Evolutionary conservation across 2,797 vertebrate species (phyloP), one percentile per base, ranked within the genome.

Genomic region (Etheostoma perlongum): DNA sequence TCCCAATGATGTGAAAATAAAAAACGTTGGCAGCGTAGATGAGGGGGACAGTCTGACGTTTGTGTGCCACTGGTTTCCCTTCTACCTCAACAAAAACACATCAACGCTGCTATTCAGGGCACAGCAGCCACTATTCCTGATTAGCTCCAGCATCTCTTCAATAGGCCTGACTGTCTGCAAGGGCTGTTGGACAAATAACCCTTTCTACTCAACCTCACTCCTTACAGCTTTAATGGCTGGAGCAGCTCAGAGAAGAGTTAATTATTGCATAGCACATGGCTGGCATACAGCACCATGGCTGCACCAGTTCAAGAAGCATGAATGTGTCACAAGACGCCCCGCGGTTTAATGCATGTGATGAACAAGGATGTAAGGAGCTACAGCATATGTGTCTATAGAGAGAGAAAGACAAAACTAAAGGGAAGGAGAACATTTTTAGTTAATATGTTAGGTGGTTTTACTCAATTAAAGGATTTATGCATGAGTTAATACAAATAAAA

Each of bases 201-300:
- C 85, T 93, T 91, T 94, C 88, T 88, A 60, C 76, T 89, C 81
- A 58, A 21, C 83, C 67, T 72, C 66, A 64, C 79, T 86, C 67
- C 70, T 78, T 52, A 63, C 84, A 54, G 81, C 82, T 88, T 85
- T 85, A 89, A 91, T 79, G 83, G 80, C 74, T 85, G 74, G 61
- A 85, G 85, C 72, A 58, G 72, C 82, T 81, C 59, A 59, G 81
- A 80, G 85, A 83, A 85, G 85, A 90, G 91, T 91, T 93, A 74
- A 91, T 92, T 91, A 91, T 83, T 85, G 87, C 76, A 72, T 6
- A 91, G 83, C 93, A 89, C 89, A 91, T 86, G 82, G 91, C 73
- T 84, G 88, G 85, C 86, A 91, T 74, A 83, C 84, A 73, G 69
- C 44, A 73, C 60, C 15, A 3, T 11, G 54, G 82, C 78, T 14